These are phyloP conservation scores for Apteryx mantelli DNA, from an alignment of 2,113 vertebrate genomes.

Conservation along the genomic window DNA sequence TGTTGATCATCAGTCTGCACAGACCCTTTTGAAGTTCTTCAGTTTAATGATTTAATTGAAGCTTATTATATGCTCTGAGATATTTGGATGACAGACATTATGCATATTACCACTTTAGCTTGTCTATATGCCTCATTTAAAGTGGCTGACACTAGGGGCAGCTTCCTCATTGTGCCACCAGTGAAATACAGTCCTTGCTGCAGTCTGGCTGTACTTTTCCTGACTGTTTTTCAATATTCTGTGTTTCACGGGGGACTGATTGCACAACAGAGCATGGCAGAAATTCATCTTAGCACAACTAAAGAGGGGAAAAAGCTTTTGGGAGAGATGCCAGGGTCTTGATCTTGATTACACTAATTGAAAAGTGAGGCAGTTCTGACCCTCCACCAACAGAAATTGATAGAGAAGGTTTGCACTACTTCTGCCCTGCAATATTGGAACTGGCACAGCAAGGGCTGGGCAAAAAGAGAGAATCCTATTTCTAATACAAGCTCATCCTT, in stretches of 20 bases:
- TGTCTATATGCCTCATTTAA: not conserved
- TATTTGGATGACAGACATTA: conserved; percentile 25
- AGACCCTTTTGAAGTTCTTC: conserved; percentile 19
- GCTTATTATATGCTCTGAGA: conserved; percentile 27
- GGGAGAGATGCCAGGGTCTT: conserved; percentile 10
- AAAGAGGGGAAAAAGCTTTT: not conserved
- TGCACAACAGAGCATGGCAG: not conserved
- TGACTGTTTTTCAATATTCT: conserved; percentile 13
- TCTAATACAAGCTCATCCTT: conserved; percentile 73
- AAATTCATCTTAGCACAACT: not conserved
- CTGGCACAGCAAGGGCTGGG: not conserved
- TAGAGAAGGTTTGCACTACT: not conserved
- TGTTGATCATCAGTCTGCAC: not conserved
- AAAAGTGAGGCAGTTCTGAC: not conserved
- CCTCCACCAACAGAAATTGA: conserved; percentile 6
- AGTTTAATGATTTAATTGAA: conserved; percentile 46
- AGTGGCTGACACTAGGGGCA: conserved; percentile 3
- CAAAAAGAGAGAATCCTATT: conserved; percentile 53
- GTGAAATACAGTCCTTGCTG: not conserved
- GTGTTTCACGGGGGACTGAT: not conserved
- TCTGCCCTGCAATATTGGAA: not conserved
- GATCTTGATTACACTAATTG: conserved; percentile 17
- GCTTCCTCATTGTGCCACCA: not conserved
- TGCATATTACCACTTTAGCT: conserved; percentile 4
- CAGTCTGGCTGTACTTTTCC: not conserved